phyloP scores from a whole-genome alignment of 2,113 vertebrate genomes.

The Dicerorhinus sumatrensis region DNA sequence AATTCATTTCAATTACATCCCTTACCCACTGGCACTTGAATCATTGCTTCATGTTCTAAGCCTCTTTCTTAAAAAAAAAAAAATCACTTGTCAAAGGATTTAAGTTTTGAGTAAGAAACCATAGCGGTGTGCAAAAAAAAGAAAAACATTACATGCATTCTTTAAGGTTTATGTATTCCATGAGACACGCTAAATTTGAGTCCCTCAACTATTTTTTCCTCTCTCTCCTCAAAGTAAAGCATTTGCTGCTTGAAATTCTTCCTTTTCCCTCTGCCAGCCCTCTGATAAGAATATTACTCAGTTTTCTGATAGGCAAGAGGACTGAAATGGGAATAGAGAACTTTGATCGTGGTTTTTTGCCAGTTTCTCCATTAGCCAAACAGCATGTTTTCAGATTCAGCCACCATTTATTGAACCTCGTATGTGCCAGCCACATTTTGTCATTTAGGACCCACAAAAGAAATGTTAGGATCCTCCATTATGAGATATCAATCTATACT shows the following conservation, averaged over 20 bases:
- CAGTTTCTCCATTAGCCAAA: neutral
- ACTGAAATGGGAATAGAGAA: neutral
- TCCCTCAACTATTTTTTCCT: neutral
- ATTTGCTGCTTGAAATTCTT: neutral
- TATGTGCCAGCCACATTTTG: neutral
- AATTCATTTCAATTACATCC: neutral
- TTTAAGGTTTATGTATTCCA: neutral
- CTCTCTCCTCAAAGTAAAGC: neutral
- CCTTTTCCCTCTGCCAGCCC: neutral
- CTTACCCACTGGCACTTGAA: neutral
- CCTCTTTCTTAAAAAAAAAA: neutral
- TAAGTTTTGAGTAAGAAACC: slow-evolving; percentile 43
- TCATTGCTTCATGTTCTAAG: neutral
- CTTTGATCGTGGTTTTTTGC: neutral
- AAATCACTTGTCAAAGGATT: neutral
- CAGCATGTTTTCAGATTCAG: neutral
- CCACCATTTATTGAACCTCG: neutral
- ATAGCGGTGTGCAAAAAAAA: neutral
- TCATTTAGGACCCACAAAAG: neutral
- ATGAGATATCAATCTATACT: fast-evolving
- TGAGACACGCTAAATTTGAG: neutral
- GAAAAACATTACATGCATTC: neutral
- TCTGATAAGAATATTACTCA: neutral
- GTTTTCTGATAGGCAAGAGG: neutral
- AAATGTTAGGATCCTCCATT: neutral